Conservation (phyloP, 2,113 vertebrate species). For the Tupaia chinensis region DNA sequence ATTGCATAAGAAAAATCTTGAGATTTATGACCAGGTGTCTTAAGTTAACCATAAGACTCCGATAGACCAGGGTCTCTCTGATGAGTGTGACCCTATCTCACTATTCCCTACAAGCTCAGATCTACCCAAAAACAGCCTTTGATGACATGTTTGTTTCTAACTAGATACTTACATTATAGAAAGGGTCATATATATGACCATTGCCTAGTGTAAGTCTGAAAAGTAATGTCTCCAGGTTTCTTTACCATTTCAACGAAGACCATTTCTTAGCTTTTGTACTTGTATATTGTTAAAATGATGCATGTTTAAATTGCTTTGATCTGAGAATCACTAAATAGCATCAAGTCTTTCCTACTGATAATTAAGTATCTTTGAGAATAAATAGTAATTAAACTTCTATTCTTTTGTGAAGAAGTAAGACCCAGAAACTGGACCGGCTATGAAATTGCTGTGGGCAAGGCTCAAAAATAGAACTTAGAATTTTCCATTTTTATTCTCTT, state of each 20-base stretch:
- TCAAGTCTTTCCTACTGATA: background rate
- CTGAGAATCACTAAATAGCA: background rate
- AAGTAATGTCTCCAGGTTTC: background rate
- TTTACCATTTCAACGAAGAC: background rate
- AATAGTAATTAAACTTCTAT: conserved; percentile 39
- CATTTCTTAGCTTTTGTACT: background rate
- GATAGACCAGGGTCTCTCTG: background rate
- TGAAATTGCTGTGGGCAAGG: background rate
- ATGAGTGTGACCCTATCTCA: background rate
- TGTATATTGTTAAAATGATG: background rate
- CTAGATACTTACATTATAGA: background rate
- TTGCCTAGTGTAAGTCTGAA: background rate
- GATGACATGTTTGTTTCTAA: background rate
- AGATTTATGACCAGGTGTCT: background rate
- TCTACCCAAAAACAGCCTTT: background rate
- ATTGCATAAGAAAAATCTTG: background rate
- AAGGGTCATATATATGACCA: background rate
- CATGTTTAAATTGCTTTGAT: conserved; percentile 45
- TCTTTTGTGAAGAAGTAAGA: background rate
- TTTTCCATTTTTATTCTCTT: conserved; percentile 7
- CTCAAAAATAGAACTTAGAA: conserved; percentile 50
- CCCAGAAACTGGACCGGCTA: background rate
- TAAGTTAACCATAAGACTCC: background rate
- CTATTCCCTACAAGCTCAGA: background rate
- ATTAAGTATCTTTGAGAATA: conserved; percentile 51